Evolutionary conservation across 2,797 vertebrate genomes (phyloP).

Genomic region (Falco rusticolus): DNA sequence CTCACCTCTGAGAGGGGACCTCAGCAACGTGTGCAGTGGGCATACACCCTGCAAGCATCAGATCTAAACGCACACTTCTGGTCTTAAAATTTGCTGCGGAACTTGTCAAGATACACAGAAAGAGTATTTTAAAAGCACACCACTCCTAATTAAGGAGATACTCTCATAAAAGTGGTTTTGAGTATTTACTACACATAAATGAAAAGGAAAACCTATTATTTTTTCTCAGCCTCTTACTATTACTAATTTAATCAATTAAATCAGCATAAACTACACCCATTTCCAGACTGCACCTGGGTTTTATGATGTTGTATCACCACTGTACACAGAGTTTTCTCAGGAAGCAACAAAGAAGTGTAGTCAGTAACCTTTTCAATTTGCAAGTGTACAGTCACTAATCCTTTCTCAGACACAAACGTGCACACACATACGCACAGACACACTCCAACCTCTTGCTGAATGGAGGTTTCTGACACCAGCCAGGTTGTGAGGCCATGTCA

Average conservation of each 20-base stretch:
- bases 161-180: neutral
- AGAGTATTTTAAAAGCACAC: neutral
- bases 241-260: neutral
- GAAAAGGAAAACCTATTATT: neutral
- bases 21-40: neutral
- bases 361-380: neutral
- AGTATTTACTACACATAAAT: neutral
- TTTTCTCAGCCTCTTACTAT: neutral
- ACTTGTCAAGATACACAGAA: neutral
- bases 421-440: fast-evolving
- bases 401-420: neutral
- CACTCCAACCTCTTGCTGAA: neutral
- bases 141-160: neutral
- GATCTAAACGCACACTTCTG: neutral
- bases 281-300: neutral
- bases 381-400: neutral
- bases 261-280: neutral
- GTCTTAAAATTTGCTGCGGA: neutral
- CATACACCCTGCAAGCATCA: fast-evolving
- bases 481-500: neutral
- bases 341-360: neutral
- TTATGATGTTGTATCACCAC: neutral
- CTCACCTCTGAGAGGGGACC: neutral
- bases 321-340: neutral
- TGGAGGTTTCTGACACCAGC: neutral